Percentiles rank a stretch among this genome's conserved stretches.
Conservation (phyloP, 1,140 invertebrate genomes). For the Bombus terrestris region DNA sequence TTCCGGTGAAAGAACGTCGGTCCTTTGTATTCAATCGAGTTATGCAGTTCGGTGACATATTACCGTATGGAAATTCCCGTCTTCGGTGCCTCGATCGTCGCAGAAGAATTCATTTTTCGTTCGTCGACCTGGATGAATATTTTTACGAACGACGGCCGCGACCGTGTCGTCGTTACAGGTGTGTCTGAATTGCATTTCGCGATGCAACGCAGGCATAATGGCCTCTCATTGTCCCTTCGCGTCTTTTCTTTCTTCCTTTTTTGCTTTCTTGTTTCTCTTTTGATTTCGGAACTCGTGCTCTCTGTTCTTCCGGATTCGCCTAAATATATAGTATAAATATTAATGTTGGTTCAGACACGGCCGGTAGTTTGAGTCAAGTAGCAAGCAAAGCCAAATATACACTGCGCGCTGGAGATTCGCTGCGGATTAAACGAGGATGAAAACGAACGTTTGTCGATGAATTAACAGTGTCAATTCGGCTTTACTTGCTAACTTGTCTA, state of each 20-base stretch:
- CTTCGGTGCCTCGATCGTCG: constrained; percentile 1
- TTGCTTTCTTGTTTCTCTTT: neutral
- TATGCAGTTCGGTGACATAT: constrained; percentile 27
- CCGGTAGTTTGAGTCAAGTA: too few relatives aligned
- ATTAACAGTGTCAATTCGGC: too few relatives aligned
- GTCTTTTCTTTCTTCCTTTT: neutral
- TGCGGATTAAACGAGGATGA: too few relatives aligned
- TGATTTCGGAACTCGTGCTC: neutral
- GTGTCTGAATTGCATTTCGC: constrained; percentile 27
- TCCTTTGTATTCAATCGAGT: constrained; percentile 20
- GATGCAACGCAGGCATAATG: neutral
- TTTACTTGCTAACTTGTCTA: too few relatives aligned
- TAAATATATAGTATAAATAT: neutral
- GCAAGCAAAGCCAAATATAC: too few relatives aligned
- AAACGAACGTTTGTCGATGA: too few relatives aligned
- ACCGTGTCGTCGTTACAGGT: constrained; percentile 17
- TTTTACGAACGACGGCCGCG: constrained; percentile 9
- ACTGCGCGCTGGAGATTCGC: too few relatives aligned
- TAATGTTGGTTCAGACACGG: neutral
- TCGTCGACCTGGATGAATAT: constrained; percentile 33
- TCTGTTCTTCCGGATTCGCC: neutral
- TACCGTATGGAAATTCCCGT: constrained; percentile 18
- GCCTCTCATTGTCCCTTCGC: neutral
- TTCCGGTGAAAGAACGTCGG: neutral
- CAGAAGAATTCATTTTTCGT: constrained; percentile 31